Conservation (phyloP, 2,113 vertebrate species). For the Rhinopomastus cyanomelas region DNA sequence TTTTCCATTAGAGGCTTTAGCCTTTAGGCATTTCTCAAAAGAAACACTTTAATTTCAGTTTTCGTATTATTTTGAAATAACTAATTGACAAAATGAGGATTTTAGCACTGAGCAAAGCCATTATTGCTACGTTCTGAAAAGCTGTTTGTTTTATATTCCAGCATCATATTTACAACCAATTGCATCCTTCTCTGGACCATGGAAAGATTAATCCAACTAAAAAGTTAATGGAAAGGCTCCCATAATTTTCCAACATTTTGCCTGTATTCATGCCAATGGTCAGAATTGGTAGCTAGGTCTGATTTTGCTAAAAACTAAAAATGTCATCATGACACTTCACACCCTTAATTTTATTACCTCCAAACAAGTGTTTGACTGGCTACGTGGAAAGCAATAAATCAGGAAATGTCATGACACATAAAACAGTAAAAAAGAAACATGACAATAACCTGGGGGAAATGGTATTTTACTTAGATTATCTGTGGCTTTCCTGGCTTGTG, state of each 20-base stretch:
- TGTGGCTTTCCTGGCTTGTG: background rate
- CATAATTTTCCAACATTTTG: background rate
- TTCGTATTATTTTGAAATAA: background rate
- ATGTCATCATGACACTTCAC: background rate
- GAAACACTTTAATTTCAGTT: background rate
- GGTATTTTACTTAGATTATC: background rate
- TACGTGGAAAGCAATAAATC: background rate
- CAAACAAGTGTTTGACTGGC: background rate
- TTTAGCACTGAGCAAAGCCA: background rate
- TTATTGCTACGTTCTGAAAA: background rate
- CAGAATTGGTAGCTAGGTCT: background rate
- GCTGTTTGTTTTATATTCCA: background rate
- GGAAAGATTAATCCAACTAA: background rate
- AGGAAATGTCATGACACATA: background rate
- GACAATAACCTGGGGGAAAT: background rate
- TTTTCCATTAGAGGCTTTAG: background rate
- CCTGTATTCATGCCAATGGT: background rate
- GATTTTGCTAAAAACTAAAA: background rate
- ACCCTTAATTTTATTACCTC: background rate
- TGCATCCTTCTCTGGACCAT: background rate
- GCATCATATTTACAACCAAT: background rate
- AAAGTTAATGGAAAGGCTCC: background rate
- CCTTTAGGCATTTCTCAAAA: background rate
- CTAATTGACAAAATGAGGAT: background rate
- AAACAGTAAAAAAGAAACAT: background rate